Evolutionary conservation across 2,888 invertebrate species (phyloP).

Genomic region (Brenthis hecate): DNA sequence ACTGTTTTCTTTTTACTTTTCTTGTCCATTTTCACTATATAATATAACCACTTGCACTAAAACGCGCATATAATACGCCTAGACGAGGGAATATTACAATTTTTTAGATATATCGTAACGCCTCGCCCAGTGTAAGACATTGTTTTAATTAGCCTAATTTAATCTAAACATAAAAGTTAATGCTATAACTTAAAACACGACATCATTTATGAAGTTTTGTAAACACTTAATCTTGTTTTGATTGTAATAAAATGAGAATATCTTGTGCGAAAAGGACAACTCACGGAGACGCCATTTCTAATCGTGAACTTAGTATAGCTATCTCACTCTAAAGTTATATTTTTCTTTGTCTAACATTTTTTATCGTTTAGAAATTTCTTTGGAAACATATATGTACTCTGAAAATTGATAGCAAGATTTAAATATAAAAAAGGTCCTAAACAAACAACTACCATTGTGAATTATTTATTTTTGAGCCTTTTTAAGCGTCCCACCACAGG

Average conservation of each 20-base stretch:
- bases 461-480: too few species aligned
- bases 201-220: slow-evolving; percentile 40
- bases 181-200: slow-evolving; percentile 30
- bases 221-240: slow-evolving; percentile 49
- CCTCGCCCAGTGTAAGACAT: slow-evolving; percentile 62
- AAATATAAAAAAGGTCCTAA: not conserved
- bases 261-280: slow-evolving; percentile 74
- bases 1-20: slow-evolving; percentile 78
- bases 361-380: slow-evolving; percentile 26
- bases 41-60: slow-evolving; percentile 45
- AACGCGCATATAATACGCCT: slow-evolving; percentile 45
- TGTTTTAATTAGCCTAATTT: slow-evolving; percentile 42
- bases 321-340: slow-evolving; percentile 24
- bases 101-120: slow-evolving; percentile 45
- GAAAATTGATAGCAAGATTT: not conserved
- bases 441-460: not conserved
- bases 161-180: slow-evolving; percentile 28
- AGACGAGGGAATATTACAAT: slow-evolving; percentile 42
- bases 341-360: slow-evolving; percentile 18
- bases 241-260: slow-evolving; percentile 48
- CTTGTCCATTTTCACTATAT: slow-evolving; percentile 76
- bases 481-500: too few species aligned
- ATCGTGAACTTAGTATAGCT: slow-evolving; percentile 33
- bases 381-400: not conserved
- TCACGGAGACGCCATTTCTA: slow-evolving; percentile 76